These are phyloP conservation scores for Nyctibius bracteatus DNA, from an alignment of 2,113 vertebrate genomes.

Conservation along the genomic window DNA sequence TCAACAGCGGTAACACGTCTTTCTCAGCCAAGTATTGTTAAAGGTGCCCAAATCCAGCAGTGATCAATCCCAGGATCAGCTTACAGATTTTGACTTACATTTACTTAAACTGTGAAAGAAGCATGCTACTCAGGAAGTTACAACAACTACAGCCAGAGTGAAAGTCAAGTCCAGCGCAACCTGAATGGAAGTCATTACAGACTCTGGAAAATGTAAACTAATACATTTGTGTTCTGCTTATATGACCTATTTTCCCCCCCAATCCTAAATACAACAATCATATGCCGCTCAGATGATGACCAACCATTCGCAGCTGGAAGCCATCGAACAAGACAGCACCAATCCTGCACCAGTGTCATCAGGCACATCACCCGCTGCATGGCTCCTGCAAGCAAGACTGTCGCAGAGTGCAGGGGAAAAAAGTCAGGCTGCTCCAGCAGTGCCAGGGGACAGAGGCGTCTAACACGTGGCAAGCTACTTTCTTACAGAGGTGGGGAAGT, in stretches of 20 bases:
- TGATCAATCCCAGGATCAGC: neutral
- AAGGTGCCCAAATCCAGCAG: neutral
- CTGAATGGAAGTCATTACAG: neutral
- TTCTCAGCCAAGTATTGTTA: neutral
- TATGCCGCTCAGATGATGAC: no score
- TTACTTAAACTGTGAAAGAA: neutral
- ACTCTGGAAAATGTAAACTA: neutral
- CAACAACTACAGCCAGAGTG: neutral
- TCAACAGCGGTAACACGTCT: neutral
- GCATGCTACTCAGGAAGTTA: neutral
- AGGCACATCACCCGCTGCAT: no score
- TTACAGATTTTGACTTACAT: neutral
- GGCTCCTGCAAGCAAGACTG: neutral
- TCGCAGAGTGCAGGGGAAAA: no score
- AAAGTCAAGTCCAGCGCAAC: neutral
- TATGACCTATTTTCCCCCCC: neutral
- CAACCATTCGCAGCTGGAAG: neutral
- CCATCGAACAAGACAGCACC: neutral
- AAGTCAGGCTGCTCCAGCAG: neutral
- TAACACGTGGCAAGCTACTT: neutral
- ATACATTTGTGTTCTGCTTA: neutral
- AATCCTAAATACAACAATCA: neutral
- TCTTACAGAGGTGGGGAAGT: neutral
- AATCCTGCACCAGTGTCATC: accelerated
- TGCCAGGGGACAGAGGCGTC: neutral